These are phyloP conservation scores for Miichthys miiuy DNA, from an alignment of 2,797 vertebrate species.

Conservation along the genomic window DNA sequence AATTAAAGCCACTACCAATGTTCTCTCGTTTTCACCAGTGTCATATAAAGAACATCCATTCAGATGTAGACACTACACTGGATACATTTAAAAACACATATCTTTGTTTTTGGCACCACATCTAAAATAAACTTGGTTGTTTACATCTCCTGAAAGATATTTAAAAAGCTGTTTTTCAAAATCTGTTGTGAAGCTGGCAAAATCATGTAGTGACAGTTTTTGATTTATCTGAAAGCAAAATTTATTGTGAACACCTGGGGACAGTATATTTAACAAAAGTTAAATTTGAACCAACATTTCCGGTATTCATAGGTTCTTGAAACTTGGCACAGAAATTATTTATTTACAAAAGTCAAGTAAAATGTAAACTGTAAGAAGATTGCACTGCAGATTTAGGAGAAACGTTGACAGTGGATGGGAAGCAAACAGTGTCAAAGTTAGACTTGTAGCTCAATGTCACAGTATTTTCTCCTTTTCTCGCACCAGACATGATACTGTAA, in stretches of 20 bases:
- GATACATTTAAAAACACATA: not conserved
- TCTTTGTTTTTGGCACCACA: not conserved
- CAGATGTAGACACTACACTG: not conserved
- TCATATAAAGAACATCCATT: not conserved
- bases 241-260: not conserved
- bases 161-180: not conserved
- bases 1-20: not conserved
- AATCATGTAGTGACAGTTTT: not conserved
- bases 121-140: not conserved
- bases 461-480: not conserved
- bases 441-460: not conserved
- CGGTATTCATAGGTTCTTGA: not conserved
- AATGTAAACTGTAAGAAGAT: too few relatives aligned
- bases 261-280: not conserved
- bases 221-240: not conserved
- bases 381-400: not conserved
- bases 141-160: too few relatives aligned
- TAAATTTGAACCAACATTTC: not conserved
- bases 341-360: too few relatives aligned
- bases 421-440: too few relatives aligned
- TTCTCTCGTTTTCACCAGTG: not conserved
- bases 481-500: not conserved
- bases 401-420: not conserved
- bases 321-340: too few relatives aligned
- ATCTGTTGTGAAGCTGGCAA: not conserved